A percentile compares a stretch with the other conserved stretches of the same genome.
Conservation (phyloP, 2,113 vertebrate species). For the Pyrgilauda ruficollis region DNA sequence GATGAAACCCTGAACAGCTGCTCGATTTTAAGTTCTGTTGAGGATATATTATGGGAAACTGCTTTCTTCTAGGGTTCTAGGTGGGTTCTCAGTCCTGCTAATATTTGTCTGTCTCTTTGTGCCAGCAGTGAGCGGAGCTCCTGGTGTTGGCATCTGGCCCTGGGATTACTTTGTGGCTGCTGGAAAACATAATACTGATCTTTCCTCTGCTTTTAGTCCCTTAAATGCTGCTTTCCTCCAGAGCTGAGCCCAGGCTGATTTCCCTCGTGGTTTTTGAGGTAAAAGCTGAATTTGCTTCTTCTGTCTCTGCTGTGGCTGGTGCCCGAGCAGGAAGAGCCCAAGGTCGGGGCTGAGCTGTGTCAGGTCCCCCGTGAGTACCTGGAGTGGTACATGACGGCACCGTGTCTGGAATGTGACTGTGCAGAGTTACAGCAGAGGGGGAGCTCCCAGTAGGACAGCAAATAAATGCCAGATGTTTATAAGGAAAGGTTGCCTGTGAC, state of each 20-base stretch:
- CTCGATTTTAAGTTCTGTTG: neutral
- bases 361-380: neutral
- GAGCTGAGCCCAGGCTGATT: neutral
- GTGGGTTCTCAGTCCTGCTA: neutral
- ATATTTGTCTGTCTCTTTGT: neutral
- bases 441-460: neutral
- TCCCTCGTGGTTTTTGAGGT: neutral
- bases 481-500: slow-evolving; percentile 10
- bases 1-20: neutral
- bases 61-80: neutral
- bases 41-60: neutral
- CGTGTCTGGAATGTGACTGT: neutral
- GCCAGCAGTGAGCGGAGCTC: neutral
- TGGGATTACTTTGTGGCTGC: neutral
- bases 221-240: neutral
- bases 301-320: neutral
- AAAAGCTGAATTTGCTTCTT: neutral
- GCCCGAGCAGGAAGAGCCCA: neutral
- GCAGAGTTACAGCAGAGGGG: neutral
- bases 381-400: neutral
- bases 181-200: neutral
- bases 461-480: slow-evolving; percentile 50
- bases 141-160: neutral
- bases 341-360: neutral
- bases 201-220: neutral